Evolutionary conservation across 2,888 invertebrate genomes (phyloP).

Genomic region (Acrocyrtus sp.): DNA sequence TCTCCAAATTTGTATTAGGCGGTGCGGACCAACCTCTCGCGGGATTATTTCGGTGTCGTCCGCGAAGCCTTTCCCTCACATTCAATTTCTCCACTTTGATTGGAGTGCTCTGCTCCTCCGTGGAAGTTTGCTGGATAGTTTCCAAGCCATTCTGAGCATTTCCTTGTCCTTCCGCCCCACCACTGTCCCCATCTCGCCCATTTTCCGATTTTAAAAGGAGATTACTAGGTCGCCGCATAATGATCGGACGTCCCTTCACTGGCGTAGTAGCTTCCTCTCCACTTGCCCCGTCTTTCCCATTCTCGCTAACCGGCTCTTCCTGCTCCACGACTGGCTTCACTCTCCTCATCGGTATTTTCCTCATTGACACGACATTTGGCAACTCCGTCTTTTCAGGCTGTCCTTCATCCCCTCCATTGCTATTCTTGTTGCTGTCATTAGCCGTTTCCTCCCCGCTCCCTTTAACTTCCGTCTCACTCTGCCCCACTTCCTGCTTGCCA

Average conservation of each 20-base stretch:
- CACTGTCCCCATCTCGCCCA: not conserved
- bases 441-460: no score
- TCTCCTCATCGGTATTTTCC: conserved; percentile 29
- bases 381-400: conserved; percentile 1
- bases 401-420: no score
- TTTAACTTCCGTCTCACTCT: no score
- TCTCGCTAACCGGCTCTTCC: not conserved
- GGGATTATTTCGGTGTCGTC: conserved; percentile 1
- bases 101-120: no score
- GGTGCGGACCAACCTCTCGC: conserved; percentile 1
- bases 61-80: conserved; percentile 18
- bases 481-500: not conserved
- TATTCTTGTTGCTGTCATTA: no score
- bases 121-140: not conserved
- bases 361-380: conserved; percentile 15
- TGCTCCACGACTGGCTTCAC: not conserved
- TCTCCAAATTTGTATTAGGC: not conserved
- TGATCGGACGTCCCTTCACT: not conserved
- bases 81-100: conserved; percentile 15
- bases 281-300: not conserved
- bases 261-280: not conserved
- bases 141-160: not conserved
- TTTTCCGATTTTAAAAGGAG: no score
- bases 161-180: not conserved
- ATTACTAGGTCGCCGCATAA: not conserved